A percentile compares a stretch with the other conserved stretches of the same genome.
Conservation (phyloP, 2,888 invertebrate genomes). For the Agriotes lineatus region DNA sequence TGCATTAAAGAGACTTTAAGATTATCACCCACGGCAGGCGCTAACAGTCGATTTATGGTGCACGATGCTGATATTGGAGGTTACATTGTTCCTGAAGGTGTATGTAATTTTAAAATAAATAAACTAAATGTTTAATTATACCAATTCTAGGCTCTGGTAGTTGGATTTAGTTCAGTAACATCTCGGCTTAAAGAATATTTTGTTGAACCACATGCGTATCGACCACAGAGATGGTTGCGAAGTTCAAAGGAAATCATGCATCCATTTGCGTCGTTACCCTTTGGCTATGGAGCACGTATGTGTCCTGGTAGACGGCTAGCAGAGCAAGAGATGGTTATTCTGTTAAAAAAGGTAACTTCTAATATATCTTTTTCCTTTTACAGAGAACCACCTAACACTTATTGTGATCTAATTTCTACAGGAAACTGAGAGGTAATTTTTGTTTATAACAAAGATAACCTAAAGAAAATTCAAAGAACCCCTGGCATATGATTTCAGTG, state of each 20-base stretch:
- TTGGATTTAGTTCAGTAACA: constrained; percentile 64
- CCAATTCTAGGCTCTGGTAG: constrained; percentile 65
- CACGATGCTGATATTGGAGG: constrained; percentile 73
- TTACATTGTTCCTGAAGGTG: constrained; percentile 73
- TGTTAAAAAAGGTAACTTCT: constrained; percentile 60
- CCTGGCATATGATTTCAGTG: too few species aligned
- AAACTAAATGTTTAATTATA: too few species aligned
- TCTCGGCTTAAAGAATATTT: constrained; percentile 68
- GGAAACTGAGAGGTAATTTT: too few species aligned
- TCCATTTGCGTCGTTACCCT: constrained; percentile 68
- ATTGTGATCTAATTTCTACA: too few species aligned
- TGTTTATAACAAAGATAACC: too few species aligned
- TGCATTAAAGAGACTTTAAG: constrained; percentile 80
- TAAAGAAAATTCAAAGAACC: too few species aligned
- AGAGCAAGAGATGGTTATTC: constrained; percentile 69
- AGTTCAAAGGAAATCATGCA: constrained; percentile 63
- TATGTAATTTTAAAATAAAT: constrained; percentile 61
- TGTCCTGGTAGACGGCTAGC: constrained; percentile 71
- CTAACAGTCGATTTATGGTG: constrained; percentile 68
- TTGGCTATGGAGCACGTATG: constrained; percentile 68
- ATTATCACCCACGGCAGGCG: constrained; percentile 72
- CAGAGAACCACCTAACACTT: too few species aligned
- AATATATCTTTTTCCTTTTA: not conserved
- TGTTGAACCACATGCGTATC: constrained; percentile 69
- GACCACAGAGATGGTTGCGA: constrained; percentile 79